Percentiles rank a stretch among this genome's conserved stretches.
Evolutionary conservation across 2,888 invertebrate species (phyloP).

Genomic region (Alsophila aescularia): DNA sequence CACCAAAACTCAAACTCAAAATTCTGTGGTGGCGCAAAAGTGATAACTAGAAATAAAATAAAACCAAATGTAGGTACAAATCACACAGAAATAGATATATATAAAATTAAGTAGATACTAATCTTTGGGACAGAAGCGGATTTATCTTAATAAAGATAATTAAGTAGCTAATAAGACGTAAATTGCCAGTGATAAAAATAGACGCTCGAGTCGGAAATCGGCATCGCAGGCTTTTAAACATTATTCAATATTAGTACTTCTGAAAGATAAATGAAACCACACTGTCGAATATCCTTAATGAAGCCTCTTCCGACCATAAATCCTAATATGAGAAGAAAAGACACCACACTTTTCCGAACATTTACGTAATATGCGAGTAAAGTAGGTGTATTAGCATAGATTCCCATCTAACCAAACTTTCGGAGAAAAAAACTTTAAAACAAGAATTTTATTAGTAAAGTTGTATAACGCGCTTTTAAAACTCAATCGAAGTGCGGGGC

Average conservation of each 20-base stretch:
- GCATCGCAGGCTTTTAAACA: neutral
- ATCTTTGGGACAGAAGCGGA: neutral
- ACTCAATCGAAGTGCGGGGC: constrained; percentile 77
- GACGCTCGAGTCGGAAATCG: neutral
- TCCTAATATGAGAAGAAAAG: constrained; percentile 11
- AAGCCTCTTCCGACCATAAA: constrained; percentile 8
- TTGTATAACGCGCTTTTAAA: constrained; percentile 66
- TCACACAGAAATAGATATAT: neutral
- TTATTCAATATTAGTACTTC: neutral
- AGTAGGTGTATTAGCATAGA: constrained; percentile 50
- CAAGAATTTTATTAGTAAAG: constrained; percentile 67
- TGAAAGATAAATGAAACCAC: neutral
- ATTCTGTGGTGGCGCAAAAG: too few relatives aligned
- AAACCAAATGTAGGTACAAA: too few relatives aligned
- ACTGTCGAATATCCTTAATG: neutral
- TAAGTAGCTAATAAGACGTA: neutral
- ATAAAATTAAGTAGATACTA: neutral
- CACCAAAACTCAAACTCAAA: too few relatives aligned
- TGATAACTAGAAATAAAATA: neutral
- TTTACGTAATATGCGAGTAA: constrained; percentile 38
- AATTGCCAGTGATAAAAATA: neutral
- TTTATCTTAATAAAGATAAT: constrained; percentile 10
- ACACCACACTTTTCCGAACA: constrained; percentile 26
- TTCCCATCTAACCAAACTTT: constrained; percentile 49
- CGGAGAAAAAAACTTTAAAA: constrained; percentile 64